A percentile compares a stretch with the other conserved stretches of the same genome.
Conservation (phyloP, 2,888 invertebrate genomes). For the Lymantria monacha region DNA sequence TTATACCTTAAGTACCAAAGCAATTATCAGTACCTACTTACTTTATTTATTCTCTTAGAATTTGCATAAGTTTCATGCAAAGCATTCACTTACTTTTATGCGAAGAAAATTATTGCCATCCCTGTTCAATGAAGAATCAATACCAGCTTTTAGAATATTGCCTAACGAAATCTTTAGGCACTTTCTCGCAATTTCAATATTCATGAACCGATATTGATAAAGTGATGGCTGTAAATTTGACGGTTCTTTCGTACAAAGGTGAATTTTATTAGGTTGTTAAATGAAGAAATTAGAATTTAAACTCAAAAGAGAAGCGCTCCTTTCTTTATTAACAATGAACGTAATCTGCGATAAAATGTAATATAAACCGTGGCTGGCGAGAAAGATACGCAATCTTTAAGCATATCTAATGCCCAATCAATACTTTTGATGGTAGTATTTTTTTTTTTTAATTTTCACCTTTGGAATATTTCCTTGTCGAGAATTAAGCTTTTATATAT, state of each 20-base stretch:
- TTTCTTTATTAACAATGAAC: neutral
- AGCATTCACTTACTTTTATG: slow-evolving; percentile 14
- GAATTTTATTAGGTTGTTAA: slow-evolving; percentile 20
- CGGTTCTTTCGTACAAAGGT: slow-evolving; percentile 15
- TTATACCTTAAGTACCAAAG: neutral
- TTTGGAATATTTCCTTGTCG: too few relatives aligned
- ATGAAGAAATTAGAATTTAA: slow-evolving; percentile 17
- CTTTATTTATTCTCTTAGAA: neutral
- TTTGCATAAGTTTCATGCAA: neutral
- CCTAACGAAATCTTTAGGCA: slow-evolving; percentile 16
- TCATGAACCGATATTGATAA: slow-evolving; percentile 30
- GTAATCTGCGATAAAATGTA: neutral
- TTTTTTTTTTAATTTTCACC: too few relatives aligned
- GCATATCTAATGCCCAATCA: too few relatives aligned
- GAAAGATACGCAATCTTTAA: too few relatives aligned
- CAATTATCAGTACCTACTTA: neutral
- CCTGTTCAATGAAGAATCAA: slow-evolving; percentile 8
- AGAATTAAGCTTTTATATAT: too few relatives aligned
- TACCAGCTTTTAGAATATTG: slow-evolving; percentile 14
- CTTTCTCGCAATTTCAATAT: slow-evolving; percentile 31
- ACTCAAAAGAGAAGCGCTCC: neutral
- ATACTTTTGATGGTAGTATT: too few relatives aligned
- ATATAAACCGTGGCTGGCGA: neutral
- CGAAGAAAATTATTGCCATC: slow-evolving; percentile 26
- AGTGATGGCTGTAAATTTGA: slow-evolving; percentile 18